Evolutionary conservation across 1,140 invertebrate species (phyloP), one percentile per base, ranked within the genome.

Genomic region (Zaprionus taronus): DNA sequence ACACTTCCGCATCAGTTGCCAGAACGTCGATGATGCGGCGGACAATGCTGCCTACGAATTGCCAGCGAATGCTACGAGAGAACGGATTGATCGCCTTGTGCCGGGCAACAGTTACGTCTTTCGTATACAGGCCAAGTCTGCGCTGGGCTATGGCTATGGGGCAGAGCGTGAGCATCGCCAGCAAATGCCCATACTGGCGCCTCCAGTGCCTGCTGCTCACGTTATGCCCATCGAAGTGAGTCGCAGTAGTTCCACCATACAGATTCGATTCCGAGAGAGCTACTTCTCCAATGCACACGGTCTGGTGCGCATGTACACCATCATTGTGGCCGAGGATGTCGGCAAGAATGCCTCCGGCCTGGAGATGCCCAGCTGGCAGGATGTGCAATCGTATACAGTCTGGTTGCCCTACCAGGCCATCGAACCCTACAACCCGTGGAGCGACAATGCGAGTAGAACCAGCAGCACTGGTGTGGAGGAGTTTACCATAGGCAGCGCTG

Each of bases 341-440:
- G 95, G 95, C 11, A 97, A 97, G 87, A 96, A 97, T 93, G 95
- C 96, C 22, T 96, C 95, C 24, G 96, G 96, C 0, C 87, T 96
- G 55, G 96, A 97, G 80, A 96, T 99, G 95, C 97, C 97, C 1
- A 96, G 96, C 79, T 99, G 98, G 98, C 95, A 95, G 77, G 97
- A 98, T 87, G 98, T 98, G 7, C 97, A 98, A 91, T 94, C 96
- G 4, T 97, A 97, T 86, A 95, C 95, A 38, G 94, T 96, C 24
- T 98, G 97, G 97, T 96, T 97, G 38, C 97, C 97, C 4, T 98
- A 98, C 94, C 97, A 98, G 94, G 96, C 97, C 36, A 95, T 96
- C 92, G 97, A 98, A 81, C 97, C 97, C 0, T 98, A 97, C 93
- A 96, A 97, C 94, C 97, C 97, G 15, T 98, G 98, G 71, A 96